Percentiles rank a stretch among this genome's conserved stretches.
These are phyloP conservation scores for Trichosurus vulpecula DNA, from an alignment of 2,797 vertebrate genomes.

Conservation along the genomic window DNA sequence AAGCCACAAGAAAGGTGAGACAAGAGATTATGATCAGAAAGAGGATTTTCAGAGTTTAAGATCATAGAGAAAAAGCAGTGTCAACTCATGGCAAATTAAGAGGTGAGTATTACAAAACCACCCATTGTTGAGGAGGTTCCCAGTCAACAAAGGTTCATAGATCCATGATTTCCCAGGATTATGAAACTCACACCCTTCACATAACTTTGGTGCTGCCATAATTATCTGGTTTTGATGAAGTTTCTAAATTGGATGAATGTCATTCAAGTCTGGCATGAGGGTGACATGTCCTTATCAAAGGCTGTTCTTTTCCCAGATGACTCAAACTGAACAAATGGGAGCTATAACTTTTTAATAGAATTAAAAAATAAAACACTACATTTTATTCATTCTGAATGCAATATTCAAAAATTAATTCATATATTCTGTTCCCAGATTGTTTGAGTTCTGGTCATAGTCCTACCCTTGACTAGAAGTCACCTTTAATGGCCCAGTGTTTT, in stretches of 20 bases:
- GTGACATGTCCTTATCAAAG: background rate
- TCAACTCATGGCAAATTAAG: background rate
- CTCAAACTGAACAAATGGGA: slow-evolving; percentile 44
- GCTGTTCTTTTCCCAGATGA: slow-evolving; percentile 49
- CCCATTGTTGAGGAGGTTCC: slow-evolving; percentile 36
- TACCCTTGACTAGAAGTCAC: slow-evolving; percentile 25
- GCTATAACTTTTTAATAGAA: slow-evolving; percentile 22
- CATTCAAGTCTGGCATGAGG: slow-evolving; percentile 34
- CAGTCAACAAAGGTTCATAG: background rate
- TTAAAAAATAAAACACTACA: slow-evolving; percentile 31
- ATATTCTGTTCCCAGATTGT: slow-evolving; percentile 7
- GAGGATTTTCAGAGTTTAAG: background rate
- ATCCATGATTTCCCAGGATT: slow-evolving; percentile 48
- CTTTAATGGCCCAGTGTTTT: slow-evolving; percentile 13
- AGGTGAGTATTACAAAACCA: slow-evolving; percentile 35
- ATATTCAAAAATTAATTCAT: slow-evolving; percentile 39
- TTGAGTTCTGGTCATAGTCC: background rate
- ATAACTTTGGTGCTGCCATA: background rate
- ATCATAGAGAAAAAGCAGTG: background rate
- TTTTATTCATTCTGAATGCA: slow-evolving; percentile 12
- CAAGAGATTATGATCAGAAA: background rate
- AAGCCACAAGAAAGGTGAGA: background rate
- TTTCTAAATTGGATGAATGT: slow-evolving; percentile 54
- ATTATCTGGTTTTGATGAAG: slow-evolving; percentile 54
- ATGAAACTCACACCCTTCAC: background rate